A percentile compares a stretch with the other conserved stretches of the same genome.
phyloP scores from a whole-genome alignment of 2,797 vertebrate species.

The Aphelocoma californica region DNA sequence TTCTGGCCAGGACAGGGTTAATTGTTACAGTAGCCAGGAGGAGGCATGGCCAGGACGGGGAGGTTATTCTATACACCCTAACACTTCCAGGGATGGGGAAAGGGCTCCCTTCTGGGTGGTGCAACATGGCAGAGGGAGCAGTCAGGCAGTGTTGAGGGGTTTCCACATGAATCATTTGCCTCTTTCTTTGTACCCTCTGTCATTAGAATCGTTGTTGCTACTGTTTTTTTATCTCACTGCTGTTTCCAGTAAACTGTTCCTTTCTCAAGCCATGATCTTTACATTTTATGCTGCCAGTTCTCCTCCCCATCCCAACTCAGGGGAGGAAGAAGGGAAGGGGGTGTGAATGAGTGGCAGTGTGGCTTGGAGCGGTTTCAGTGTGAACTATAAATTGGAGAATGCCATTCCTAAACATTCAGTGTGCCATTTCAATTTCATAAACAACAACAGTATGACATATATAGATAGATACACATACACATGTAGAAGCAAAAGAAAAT shows the following conservation, averaged over 20 bases:
- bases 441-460: no score
- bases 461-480: neutral
- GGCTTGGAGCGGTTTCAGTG: neutral
- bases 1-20: neutral
- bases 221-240: neutral
- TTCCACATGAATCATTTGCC: rapidly evolving
- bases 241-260: neutral
- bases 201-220: neutral
- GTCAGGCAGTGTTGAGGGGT: rapidly evolving
- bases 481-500: neutral
- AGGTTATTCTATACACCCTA: neutral
- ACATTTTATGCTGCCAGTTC: neutral
- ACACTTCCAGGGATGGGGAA: neutral
- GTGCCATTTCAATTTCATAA: no score
- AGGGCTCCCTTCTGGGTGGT: neutral
- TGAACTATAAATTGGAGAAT: neutral
- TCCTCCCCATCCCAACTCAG: neutral
- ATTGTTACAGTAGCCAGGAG: neutral
- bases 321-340: neutral
- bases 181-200: neutral
- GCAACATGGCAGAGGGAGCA: neutral
- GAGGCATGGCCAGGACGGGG: rapidly evolving
- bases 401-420: neutral
- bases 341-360: neutral
- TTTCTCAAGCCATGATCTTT: neutral